phyloP scores from a whole-genome alignment of 1,140 invertebrate genomes.

The Drosophila truncata region DNA sequence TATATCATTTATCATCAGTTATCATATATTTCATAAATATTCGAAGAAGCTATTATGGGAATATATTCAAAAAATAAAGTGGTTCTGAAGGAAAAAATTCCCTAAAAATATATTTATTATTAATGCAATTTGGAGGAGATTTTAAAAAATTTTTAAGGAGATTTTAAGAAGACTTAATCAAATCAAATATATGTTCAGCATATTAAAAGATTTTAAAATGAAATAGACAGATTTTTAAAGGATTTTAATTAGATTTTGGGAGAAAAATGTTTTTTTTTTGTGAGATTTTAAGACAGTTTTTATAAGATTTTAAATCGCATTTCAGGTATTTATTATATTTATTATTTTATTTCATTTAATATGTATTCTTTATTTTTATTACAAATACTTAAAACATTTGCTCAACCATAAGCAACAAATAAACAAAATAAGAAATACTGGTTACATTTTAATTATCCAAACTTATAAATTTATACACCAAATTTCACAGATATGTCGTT shows the following conservation, averaged over 20 bases:
- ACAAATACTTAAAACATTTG: too few species aligned
- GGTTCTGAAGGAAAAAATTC: neutral
- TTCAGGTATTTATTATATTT: too few species aligned
- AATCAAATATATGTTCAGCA: too few species aligned
- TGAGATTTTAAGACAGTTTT: neutral
- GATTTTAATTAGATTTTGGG: neutral
- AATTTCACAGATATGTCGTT: neutral
- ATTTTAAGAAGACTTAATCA: too few species aligned
- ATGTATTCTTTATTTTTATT: too few species aligned
- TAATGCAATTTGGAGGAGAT: neutral
- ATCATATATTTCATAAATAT: slow-evolving; percentile 1
- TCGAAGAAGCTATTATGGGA: neutral
- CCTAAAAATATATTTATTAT: neutral
- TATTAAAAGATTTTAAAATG: too few species aligned
- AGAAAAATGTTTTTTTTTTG: neutral
- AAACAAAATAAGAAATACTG: neutral
- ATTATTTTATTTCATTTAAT: too few species aligned
- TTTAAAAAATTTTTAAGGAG: neutral
- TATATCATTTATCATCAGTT: neutral
- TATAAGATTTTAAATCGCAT: neutral
- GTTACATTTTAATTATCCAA: neutral
- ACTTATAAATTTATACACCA: too few species aligned
- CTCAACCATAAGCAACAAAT: neutral
- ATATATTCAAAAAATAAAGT: too few species aligned
- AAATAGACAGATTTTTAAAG: too few species aligned